Evolutionary conservation across 1,140 invertebrate genomes (phyloP), one percentile per base, ranked within the genome.

Genomic region (Venturia canescens): DNA sequence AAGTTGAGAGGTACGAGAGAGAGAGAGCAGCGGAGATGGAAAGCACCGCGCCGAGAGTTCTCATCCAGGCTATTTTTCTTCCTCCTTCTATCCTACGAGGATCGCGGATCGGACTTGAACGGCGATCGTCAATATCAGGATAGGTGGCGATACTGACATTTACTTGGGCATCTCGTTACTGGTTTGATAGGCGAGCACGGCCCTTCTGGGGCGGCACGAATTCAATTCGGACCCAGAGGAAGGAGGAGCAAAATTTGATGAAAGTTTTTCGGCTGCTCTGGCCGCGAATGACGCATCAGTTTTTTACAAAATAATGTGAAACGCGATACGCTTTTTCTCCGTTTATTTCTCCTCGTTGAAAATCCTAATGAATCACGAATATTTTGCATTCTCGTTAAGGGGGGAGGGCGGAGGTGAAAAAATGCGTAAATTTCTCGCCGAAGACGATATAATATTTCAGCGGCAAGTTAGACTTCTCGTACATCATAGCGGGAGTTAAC

Each of bases 81-180:
- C 57, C 78, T 34, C 48, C 67, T 77, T 34, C 70, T 67, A 77
- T 84, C 53, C 74, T 78, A n/a, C 70, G 60, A 66, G 60, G 60
- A 26, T 79, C 83, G 53, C 16, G 16, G 79, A 78, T 77, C 48
- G 72, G 75, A 44, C 57, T 82, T 71, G 53, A 82, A 82, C 77
- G 75, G 81, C 75, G 63, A 82, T 84, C 76, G 21, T 82, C 76
- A 79, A 57, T 69, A 34, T 34, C 31, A 34, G 15, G 48, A 63
- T 79, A 34, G 23, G 31, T 57, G 77, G 60, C 57, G 27, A 63
- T 78, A 72, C 66, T 44, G 75, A 11, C 26, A 26, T 66, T 75
- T 75, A 75, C 44, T 75, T 48, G 27, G 38, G 57, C 71, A 75
- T 75, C 71, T 75, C 71, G 71, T 75, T 75, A 75, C 44, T 23